Conservation (phyloP, 2,797 vertebrate genomes). For the Hypotaenidia philippensis region DNA sequence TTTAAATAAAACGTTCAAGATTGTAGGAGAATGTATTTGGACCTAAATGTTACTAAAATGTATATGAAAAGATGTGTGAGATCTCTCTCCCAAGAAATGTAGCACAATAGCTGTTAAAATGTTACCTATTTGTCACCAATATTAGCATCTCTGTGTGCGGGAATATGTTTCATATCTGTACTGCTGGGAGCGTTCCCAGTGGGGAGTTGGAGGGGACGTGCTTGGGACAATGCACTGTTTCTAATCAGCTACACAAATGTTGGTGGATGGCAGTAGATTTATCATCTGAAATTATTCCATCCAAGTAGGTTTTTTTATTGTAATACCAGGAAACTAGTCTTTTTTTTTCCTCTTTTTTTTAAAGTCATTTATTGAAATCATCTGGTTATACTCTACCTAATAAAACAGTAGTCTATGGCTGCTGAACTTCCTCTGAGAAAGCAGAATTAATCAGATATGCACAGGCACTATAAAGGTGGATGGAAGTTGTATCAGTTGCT, state of each 20-base stretch:
- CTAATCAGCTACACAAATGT: slow-evolving; percentile 60
- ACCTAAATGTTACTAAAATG: not conserved
- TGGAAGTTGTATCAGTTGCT: slow-evolving; percentile 45
- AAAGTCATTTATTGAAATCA: slow-evolving; percentile 79
- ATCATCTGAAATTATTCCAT: slow-evolving; percentile 76
- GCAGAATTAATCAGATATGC: slow-evolving; percentile 51
- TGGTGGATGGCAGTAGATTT: slow-evolving; percentile 74
- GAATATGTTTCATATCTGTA: slow-evolving; percentile 3
- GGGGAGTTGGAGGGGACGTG: not conserved
- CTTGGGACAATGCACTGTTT: slow-evolving; percentile 42
- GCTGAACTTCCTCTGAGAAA: slow-evolving; percentile 76
- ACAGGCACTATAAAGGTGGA: slow-evolving; percentile 15
- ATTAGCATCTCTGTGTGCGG: not conserved
- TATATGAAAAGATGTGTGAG: not conserved
- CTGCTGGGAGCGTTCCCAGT: not conserved
- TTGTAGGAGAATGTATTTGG: not conserved
- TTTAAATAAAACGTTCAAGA: not conserved
- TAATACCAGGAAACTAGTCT: slow-evolving; percentile 75
- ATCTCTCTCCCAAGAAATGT: not conserved
- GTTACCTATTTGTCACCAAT: not conserved
- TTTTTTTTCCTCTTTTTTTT: not conserved
- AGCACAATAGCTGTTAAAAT: not conserved
- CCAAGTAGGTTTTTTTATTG: slow-evolving; percentile 69
- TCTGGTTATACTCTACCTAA: slow-evolving; percentile 77
- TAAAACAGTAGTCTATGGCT: slow-evolving; percentile 65